These are phyloP conservation scores for Periphyllus acericola DNA, from an alignment of 2,888 invertebrate genomes.

Conservation along the genomic window DNA sequence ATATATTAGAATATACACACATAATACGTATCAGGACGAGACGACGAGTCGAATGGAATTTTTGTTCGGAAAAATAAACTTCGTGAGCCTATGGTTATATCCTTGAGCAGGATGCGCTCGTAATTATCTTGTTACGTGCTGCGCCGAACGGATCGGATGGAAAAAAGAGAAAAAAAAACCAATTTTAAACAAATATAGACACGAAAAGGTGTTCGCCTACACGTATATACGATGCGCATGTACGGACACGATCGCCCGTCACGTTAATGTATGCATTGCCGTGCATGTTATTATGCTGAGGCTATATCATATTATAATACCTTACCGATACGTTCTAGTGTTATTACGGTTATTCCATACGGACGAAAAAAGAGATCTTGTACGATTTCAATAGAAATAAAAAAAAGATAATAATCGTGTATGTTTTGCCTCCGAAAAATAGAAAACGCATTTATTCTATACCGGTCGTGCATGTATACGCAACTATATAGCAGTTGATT, in stretches of 20 bases:
- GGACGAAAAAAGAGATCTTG: neutral
- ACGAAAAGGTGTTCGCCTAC: neutral
- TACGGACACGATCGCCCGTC: neutral
- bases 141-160: neutral
- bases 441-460: neutral
- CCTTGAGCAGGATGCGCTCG: neutral
- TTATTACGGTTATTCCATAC: neutral
- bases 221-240: neutral
- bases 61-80: neutral
- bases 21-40: too few relatives aligned
- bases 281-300: neutral
- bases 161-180: neutral
- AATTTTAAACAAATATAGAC: constrained; percentile 7
- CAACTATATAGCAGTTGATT: too few relatives aligned
- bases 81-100: neutral
- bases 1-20: neutral
- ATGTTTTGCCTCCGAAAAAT: neutral
- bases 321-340: too few relatives aligned
- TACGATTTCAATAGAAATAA: neutral
- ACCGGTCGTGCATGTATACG: too few relatives aligned
- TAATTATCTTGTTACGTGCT: neutral
- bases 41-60: neutral
- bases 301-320: neutral
- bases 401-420: neutral
- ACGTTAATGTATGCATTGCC: neutral